Evolutionary conservation across 1,140 invertebrate genomes (phyloP).

Genomic region (Formica exsecta): DNA sequence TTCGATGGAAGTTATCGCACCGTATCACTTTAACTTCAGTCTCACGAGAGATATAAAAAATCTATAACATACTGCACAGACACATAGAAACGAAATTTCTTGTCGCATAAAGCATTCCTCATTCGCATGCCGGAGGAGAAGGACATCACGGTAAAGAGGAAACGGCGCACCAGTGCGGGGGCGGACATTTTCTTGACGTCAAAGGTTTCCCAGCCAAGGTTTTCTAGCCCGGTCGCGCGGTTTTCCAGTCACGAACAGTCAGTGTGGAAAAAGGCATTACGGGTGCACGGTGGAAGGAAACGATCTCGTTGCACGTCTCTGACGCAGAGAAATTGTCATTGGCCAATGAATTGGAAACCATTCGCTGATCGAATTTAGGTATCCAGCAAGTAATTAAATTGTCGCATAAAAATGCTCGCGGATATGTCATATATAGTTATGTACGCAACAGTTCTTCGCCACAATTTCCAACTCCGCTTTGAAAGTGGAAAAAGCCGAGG

Average conservation of each 20-base stretch:
- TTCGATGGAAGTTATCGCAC: neutral
- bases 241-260: conserved; percentile 71
- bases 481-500: neutral
- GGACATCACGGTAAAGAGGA: conserved; percentile 32
- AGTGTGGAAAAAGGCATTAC: conserved; percentile 57
- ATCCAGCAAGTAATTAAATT: conserved; percentile 44
- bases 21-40: conserved; percentile 37
- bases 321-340: conserved; percentile 41
- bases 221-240: conserved; percentile 37
- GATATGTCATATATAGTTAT: neutral
- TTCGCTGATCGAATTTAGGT: conserved; percentile 6
- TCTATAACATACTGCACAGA: conserved; percentile 48
- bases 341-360: neutral
- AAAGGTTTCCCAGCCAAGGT: conserved; percentile 51
- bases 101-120: conserved; percentile 61
- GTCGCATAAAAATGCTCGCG: neutral
- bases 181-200: conserved; percentile 60
- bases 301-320: conserved; percentile 59
- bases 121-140: conserved; percentile 36
- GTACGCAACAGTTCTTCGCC: neutral
- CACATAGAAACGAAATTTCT: conserved; percentile 45
- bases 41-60: conserved; percentile 44
- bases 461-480: neutral
- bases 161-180: conserved; percentile 35
- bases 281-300: conserved; percentile 43